Evolutionary conservation across 2,888 invertebrate genomes (phyloP), one percentile per base, ranked within the genome.

Genomic region (Ennomos fuscantarius): DNA sequence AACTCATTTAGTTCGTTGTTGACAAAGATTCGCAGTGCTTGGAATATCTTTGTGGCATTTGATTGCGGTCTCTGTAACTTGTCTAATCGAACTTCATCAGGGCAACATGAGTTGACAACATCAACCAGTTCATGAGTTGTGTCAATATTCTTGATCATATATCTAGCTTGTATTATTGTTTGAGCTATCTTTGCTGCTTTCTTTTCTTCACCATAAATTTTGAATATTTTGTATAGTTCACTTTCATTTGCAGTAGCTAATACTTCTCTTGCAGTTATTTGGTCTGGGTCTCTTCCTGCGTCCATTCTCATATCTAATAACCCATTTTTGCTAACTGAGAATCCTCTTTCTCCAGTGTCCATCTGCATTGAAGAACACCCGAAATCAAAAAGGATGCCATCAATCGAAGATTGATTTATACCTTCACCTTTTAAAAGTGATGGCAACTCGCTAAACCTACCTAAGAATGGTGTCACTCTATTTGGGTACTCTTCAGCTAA

Each of bases 221-320:
- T 97, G n/a, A 99, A 93, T 69, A 99, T 97, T 77, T 94, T 95
- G 46, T 93, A 95, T 8, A 99, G 91, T 80, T 97, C 96, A 42
- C 92, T 89, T 84, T 98, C 98, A 64, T 95, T 94, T 0, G 96
- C 94, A 50, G 94, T 94, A 9, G 96, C 96, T 47, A 99, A 89
- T 2, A 99, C 95, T 84, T 99, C 97, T 39, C 97, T 95, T 2
- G 97, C 99, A 34, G 97, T 97, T 8, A 96, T 95, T 72, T 94
- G 94, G 58, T 95, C 93, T 0, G 95, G 93, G 73, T 91, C 94
- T 72, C 95, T 91, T 8, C 93, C 89, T 0, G 95, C 95, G 90
- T 98, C 97, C 99, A 99, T 99, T 79, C 99, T 93, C 99, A 99
- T 99, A 76, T 99, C 99, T 52, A 99, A 91, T 3, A 96, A 97